Conservation (phyloP, 2,113 vertebrate species). For the Anhinga rufa region DNA sequence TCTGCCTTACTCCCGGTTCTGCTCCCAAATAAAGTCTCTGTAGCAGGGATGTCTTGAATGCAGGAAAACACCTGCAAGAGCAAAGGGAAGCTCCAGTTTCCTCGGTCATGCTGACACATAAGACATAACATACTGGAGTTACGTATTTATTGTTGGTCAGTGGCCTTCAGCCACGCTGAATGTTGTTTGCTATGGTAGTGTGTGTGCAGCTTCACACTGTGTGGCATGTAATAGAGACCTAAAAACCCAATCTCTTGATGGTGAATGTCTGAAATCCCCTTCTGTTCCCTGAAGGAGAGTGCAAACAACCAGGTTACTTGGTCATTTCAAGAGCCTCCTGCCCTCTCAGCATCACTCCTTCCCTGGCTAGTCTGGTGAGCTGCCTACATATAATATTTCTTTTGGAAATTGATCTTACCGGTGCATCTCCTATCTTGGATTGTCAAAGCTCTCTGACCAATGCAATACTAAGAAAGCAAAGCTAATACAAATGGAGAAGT, state of each 20-base stretch:
- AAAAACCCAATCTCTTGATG: neutral
- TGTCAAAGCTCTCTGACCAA: slow-evolving; percentile 6
- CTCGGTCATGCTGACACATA: rapidly evolving
- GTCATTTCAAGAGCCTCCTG: neutral
- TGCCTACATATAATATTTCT: neutral
- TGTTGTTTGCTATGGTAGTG: neutral
- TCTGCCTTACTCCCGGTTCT: neutral
- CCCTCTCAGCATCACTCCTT: neutral
- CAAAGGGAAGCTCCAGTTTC: neutral
- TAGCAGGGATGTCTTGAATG: neutral
- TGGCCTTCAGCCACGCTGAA: neutral
- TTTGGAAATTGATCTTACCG: slow-evolving; percentile 7
- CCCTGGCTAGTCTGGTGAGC: neutral
- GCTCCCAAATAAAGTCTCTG: neutral
- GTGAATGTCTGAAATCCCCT: neutral
- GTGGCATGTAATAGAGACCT: neutral
- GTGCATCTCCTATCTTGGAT: neutral
- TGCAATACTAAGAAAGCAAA: slow-evolving; percentile 26
- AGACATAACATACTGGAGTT: neutral
- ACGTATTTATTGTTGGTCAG: neutral
- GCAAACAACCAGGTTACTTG: neutral
- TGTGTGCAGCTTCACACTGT: neutral
- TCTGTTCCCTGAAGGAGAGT: neutral
- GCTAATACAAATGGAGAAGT: slow-evolving; percentile 17
- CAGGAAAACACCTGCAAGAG: neutral